Conservation (phyloP, 1,140 invertebrate genomes). For the Geopemphigus sp. region DNA sequence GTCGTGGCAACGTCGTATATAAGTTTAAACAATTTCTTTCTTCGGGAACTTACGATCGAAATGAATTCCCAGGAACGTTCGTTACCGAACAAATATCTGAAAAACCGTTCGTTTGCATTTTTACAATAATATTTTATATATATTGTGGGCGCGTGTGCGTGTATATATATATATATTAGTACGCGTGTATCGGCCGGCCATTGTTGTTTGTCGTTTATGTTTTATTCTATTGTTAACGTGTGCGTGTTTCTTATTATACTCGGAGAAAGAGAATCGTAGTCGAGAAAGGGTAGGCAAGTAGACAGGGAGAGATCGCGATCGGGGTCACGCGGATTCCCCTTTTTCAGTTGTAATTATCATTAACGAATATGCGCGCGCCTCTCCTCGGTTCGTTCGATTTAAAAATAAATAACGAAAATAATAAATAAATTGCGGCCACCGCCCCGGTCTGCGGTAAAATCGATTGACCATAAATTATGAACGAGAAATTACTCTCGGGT, state of each 20-base stretch:
- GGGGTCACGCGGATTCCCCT: constrained; percentile 12
- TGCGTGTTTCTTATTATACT: neutral
- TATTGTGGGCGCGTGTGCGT: neutral
- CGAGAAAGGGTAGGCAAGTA: neutral
- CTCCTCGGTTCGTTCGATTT: neutral
- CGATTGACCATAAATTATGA: constrained; percentile 26
- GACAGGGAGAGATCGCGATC: neutral
- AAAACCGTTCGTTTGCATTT: constrained; percentile 20
- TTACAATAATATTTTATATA: constrained; percentile 30
- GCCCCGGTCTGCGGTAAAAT: constrained; percentile 16
- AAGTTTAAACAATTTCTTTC: neutral
- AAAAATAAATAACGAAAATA: neutral
- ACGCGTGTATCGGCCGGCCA: neutral
- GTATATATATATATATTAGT: no score
- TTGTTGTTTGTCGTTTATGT: constrained; percentile 30
- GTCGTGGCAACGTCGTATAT: constrained; percentile 3
- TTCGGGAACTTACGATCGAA: neutral
- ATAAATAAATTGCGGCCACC: neutral
- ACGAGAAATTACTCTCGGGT: neutral
- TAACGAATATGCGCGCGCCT: neutral
- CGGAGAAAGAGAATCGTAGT: neutral
- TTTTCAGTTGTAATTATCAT: constrained; percentile 24
- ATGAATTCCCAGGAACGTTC: neutral
- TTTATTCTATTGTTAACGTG: constrained; percentile 33
- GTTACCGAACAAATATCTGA: neutral